These are phyloP conservation scores for Drosophila grimshawi DNA, from an alignment of 1,140 invertebrate genomes.

Conservation along the genomic window DNA sequence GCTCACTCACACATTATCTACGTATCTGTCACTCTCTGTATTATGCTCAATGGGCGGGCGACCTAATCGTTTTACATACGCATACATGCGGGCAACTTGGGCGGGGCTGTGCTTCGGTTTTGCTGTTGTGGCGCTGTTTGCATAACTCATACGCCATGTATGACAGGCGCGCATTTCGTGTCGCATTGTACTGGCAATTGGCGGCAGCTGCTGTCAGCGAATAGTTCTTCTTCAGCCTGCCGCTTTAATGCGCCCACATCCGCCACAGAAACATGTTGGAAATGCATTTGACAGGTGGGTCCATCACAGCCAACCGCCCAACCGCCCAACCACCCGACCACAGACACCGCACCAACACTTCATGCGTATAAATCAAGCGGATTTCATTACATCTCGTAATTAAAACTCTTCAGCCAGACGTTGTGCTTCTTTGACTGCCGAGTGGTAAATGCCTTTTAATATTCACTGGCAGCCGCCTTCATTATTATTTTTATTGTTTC, in stretches of 20 bases:
- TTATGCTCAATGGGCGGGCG: background rate
- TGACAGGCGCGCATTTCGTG: slow-evolving; percentile 28
- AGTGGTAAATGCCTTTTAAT: slow-evolving; percentile 48
- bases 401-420: slow-evolving; percentile 42
- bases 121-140: slow-evolving; percentile 16
- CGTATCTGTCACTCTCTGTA: background rate
- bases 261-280: slow-evolving; percentile 30
- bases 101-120: slow-evolving; percentile 5
- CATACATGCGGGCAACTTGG: background rate
- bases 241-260: slow-evolving; percentile 30
- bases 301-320: background rate
- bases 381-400: slow-evolving; percentile 63
- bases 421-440: slow-evolving; percentile 4
- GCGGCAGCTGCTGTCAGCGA: slow-evolving; percentile 45
- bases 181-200: slow-evolving; percentile 39
- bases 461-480: slow-evolving; percentile 39
- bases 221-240: slow-evolving; percentile 8
- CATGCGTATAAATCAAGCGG: slow-evolving; percentile 49
- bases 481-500: slow-evolving; percentile 52
- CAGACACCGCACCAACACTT: background rate
- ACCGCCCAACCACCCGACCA: background rate
- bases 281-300: slow-evolving; percentile 40
- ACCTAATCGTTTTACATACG: slow-evolving; percentile 17
- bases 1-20: background rate
- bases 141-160: slow-evolving; percentile 48